Percentiles rank a stretch among this genome's conserved stretches.
These are phyloP conservation scores for Venusia cambrica DNA, from an alignment of 2,888 invertebrate genomes.

Conservation along the genomic window DNA sequence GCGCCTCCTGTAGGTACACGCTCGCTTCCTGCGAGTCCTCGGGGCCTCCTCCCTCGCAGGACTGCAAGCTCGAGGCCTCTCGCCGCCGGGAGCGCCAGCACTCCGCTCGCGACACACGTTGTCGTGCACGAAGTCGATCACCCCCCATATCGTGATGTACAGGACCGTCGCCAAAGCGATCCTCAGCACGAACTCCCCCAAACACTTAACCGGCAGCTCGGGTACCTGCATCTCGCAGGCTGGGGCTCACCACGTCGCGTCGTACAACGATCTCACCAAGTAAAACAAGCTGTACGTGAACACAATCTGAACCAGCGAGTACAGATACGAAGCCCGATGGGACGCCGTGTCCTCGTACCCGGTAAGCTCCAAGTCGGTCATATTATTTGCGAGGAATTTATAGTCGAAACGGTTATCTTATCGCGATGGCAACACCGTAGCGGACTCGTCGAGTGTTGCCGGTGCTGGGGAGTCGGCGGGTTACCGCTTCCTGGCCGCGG, in stretches of 20 bases:
- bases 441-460: too few species aligned
- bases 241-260: constrained; percentile 47
- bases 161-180: constrained; percentile 43
- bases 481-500: constrained; percentile 59
- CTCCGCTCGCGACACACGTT: too few species aligned
- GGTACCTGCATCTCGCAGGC: constrained; percentile 29
- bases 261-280: constrained; percentile 51
- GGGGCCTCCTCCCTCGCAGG: too few species aligned
- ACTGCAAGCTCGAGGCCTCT: too few species aligned
- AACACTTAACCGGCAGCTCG: constrained; percentile 21
- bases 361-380: too few species aligned
- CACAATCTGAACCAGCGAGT: constrained; percentile 44
- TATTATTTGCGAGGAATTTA: constrained; percentile 6
- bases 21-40: too few species aligned
- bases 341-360: too few species aligned
- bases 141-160: constrained; percentile 40
- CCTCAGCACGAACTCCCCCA: constrained; percentile 41
- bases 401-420: constrained; percentile 5
- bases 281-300: constrained; percentile 54
- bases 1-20: too few species aligned
- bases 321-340: too few species aligned
- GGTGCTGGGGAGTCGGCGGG: constrained; percentile 18
- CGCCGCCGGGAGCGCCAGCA: too few species aligned
- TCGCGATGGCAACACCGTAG: too few species aligned
- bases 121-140: constrained; percentile 22